phyloP scores from a whole-genome alignment of 2,797 vertebrate species.

The Betta splendens region DNA sequence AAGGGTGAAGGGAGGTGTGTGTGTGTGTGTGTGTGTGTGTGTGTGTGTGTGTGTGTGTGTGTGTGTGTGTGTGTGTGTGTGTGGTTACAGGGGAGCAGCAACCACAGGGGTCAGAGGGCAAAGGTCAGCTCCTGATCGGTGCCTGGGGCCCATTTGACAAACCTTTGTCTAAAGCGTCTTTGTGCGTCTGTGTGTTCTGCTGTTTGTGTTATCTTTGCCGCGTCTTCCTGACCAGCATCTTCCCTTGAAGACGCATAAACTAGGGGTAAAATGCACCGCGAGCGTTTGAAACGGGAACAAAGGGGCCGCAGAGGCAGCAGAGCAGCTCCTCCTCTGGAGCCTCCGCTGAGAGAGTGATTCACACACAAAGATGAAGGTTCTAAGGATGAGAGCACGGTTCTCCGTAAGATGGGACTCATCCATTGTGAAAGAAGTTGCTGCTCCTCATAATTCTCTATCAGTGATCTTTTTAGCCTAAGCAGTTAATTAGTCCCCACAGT shows the following conservation, averaged over 20 bases:
- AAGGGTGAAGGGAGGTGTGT: slow-evolving; percentile 64
- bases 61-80: slow-evolving; percentile 40
- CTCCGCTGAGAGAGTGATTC: slow-evolving; percentile 17
- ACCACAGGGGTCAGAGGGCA: slow-evolving; percentile 49
- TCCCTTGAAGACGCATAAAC: too few species aligned
- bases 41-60: slow-evolving; percentile 49
- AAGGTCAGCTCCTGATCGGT: slow-evolving; percentile 52
- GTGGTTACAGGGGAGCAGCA: slow-evolving; percentile 40
- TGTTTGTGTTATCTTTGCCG: slow-evolving; percentile 17
- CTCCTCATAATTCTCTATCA: slow-evolving; percentile 23
- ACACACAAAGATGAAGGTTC: slow-evolving; percentile 18
- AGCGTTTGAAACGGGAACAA: too few species aligned
- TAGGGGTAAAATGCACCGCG: too few species aligned
- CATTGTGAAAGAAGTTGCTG: too few species aligned
- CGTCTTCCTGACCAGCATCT: not conserved
- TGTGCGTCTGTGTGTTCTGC: slow-evolving; percentile 18
- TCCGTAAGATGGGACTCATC: slow-evolving; percentile 7
- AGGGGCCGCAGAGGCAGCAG: slow-evolving; percentile 12
- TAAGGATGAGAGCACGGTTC: not conserved
- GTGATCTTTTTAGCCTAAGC: slow-evolving; percentile 4
- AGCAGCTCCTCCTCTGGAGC: slow-evolving; percentile 20
- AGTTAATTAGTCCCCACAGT: slow-evolving; percentile 10
- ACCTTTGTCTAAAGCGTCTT: slow-evolving; percentile 9
- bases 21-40: slow-evolving; percentile 52
- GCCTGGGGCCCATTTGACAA: slow-evolving; percentile 31